Base-by-base conservation (phyloP, 2,113 vertebrate genomes). In the Mormoops blainvillei region DNA sequence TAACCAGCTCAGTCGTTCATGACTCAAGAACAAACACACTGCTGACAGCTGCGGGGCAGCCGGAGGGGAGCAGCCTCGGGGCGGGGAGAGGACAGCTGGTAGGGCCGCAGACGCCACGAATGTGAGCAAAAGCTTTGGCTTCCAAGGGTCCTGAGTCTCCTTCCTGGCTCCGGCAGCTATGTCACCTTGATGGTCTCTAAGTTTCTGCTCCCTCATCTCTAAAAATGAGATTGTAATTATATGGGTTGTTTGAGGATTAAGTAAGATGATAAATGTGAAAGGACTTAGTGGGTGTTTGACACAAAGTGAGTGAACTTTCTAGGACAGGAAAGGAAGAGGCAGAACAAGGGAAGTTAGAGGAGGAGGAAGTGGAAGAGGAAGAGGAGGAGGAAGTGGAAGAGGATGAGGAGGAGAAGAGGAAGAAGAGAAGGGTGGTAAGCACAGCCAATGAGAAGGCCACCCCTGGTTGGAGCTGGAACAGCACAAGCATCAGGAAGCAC, bases 331-430 rank as follows among this genome's bases (percentile, higher is more conserved):
- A 84, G 10, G 3, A 2, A 43, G 24, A 63, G 14, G 14, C 45
- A 15, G 31, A 89, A 4, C 0, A 78, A 33, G 24, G 45, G 4
- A 26, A 58, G 26, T 24, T 58, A 31, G 28, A 54, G 11, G 22
- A 58, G 26, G 12, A 7, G 1, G 26, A 28, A 13, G 9, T 36
- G 6, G 26, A 43, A 10, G 5, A 28, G 3, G 28, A 56, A 11
- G 24, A 50, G 24, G 18, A 36, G 31, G 11, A n/a, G 28, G 26
- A 19, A 0, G 10, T 45, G 36, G 4, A 31, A 14, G 22, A 41
- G 2, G 20, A 5, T 2, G 10, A 16, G 5, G 18, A 4, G 1
- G 2, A 16, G 1, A 9, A 9, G 28, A 16, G 12, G 16, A 10
- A 54, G 5, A 12, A 41, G 4, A 7, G 12, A 16, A 8, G 14